Conservation (phyloP, 2,888 invertebrate species). For the Phaonia tiefii region DNA sequence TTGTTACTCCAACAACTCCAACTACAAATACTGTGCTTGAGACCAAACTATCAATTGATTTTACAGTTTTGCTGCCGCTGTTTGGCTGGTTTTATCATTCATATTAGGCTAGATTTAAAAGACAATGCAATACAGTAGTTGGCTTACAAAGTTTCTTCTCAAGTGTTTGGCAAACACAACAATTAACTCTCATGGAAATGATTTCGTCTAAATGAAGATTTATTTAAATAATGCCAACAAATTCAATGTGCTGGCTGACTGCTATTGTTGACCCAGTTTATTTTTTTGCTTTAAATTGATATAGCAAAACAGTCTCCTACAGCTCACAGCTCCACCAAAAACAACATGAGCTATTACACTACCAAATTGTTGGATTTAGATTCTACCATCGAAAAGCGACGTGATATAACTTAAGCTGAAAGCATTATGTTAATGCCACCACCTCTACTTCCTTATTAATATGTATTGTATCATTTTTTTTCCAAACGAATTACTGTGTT, state of each 20-base stretch:
- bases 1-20: no score
- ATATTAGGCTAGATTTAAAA: neutral
- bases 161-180: conserved; percentile 59
- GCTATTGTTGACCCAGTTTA: conserved; percentile 38
- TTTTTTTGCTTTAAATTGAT: conserved; percentile 2
- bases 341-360: no score
- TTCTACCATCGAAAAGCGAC: neutral
- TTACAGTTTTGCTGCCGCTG: conserved; percentile 17
- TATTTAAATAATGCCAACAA: conserved; percentile 57
- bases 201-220: conserved; percentile 44
- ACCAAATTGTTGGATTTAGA: neutral
- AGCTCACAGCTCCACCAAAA: no score
- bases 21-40: neutral
- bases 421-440: neutral
- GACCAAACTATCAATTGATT: conserved; percentile 36
- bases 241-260: conserved; percentile 7
- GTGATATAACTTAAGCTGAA: neutral
- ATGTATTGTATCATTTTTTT: no score
- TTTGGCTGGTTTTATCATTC: conserved; percentile 11
- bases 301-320: conserved; percentile 1
- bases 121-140: conserved; percentile 39
- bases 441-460: conserved; percentile 17
- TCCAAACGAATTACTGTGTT: neutral
- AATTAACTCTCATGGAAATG: conserved; percentile 47
- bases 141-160: conserved; percentile 41